A percentile compares a stretch with the other conserved stretches of the same genome.
These are phyloP conservation scores for Balanococcus diminutus DNA, from an alignment of 2,888 invertebrate species.

Conservation along the genomic window DNA sequence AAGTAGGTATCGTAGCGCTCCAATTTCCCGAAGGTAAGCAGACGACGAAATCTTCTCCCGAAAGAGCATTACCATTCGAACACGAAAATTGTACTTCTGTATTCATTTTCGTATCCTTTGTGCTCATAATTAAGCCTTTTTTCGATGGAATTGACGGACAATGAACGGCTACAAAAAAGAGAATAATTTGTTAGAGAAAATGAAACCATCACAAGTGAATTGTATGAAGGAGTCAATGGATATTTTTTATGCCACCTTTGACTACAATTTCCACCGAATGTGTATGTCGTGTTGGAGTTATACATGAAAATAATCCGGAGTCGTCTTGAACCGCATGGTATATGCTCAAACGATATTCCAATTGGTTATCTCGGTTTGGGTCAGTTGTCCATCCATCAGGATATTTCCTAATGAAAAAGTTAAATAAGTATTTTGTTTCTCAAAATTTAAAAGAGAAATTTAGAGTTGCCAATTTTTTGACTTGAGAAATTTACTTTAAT, in stretches of 20 bases:
- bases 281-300: constrained; percentile 81
- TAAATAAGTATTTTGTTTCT: too few species aligned
- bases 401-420: too few species aligned
- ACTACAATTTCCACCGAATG: constrained; percentile 82
- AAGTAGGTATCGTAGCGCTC: constrained; percentile 81
- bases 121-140: constrained; percentile 75
- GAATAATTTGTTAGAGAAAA: not conserved
- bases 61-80: constrained; percentile 78
- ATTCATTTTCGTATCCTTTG: constrained; percentile 75
- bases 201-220: not conserved
- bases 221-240: not conserved
- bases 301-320: constrained; percentile 82
- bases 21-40: constrained; percentile 87
- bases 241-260: constrained; percentile 65
- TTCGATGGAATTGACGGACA: constrained; percentile 77
- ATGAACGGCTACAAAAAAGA: constrained; percentile 68
- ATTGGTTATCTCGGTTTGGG: constrained; percentile 75
- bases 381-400: constrained; percentile 84
- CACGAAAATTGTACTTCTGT: constrained; percentile 77
- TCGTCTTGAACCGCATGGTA: constrained; percentile 81
- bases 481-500: too few species aligned
- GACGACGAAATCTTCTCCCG: constrained; percentile 74
- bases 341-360: constrained; percentile 83
- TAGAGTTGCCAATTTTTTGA: not conserved
- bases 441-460: too few species aligned